Evolutionary conservation across 2,888 invertebrate species (phyloP), one percentile per base, ranked within the genome.

Genomic region (Tenthredo livida): DNA sequence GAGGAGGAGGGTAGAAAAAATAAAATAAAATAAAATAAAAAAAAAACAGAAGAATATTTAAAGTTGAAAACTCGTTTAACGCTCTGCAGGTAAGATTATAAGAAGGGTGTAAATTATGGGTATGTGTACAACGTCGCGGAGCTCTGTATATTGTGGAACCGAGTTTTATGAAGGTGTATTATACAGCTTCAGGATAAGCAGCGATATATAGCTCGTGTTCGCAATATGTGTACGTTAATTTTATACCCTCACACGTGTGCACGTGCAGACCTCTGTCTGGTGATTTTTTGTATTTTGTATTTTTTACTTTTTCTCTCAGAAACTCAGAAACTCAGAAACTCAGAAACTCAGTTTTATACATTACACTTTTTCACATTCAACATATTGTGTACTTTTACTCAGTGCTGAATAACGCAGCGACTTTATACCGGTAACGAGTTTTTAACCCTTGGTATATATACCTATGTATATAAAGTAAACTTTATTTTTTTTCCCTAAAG

Each of bases 1-100:
- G 25, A 61, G 25, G 25, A 25, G 25, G 12, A 25, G 12, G n/a
- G n/a, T n/a, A 61, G 25, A 25, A 61, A 61, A 0, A 54, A 54
- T 0, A 54, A 9, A n/a, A 10, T 0, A 72, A 72, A 72, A n/a
- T n/a, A 15, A 9, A 72, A n/a, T 9, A 72, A 72, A 1, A 37
- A 54, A 72, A 72, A 40, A 37, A 3, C n/a, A 40, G 21, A 40
- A 72, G 37, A 72, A 70, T 70, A 25, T 70, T n/a, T 21, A 17
- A 37, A 72, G 70, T 72, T 72, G 70, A 21, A 72, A 72, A 72
- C 70, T 72, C 70, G 40, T 72, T 72, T 73, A 73, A 21, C 43
- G 9, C 73, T 40, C 43, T 12, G 43, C 25, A 72, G 73, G 73
- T 73, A 43, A 73, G 73, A 73, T 73, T 43, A n/a, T n/a, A n/a